Evolutionary conservation across 2,797 vertebrate species (phyloP), one percentile per base, ranked within the genome.

Genomic region (Danio kyathit): DNA sequence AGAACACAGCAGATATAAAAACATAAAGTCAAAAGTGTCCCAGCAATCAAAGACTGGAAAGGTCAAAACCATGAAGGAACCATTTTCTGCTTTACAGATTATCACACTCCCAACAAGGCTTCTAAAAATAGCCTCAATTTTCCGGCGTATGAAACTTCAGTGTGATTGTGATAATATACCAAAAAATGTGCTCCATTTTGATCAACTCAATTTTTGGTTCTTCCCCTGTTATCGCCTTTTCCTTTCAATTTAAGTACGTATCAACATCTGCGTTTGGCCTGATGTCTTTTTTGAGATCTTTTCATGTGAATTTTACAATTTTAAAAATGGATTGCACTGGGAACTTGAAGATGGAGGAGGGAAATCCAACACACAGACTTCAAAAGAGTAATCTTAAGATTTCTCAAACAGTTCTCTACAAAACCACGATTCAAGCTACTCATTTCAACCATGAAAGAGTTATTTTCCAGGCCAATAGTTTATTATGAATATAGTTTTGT

Each of bases 21-120:
- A 48, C 11, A 38, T 14, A 48, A 43, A 67, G 14, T 66, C 52
- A 40, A 71, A 72, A 51, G 71, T 81, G 71, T 83, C 66, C 73
- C 70, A 70, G 83, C 76, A 82, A 85, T 83, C 81, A 79, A 79
- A 82, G 52, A 19, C 48, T 83, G 60, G 74, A 87, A 87, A 87
- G 82, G 82, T 83, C 79, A 85, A 64, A 85, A 79, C 51, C 82
- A 82, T 64, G 59, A 83, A 79, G 83, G 86, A 73, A 76, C 69
- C 71, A 76, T 48, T 76, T 72, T 76, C 64, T 76, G 69, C 57
- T 43, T 60, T 63, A 80, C 46, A 56, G 38, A 65, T 72, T 71
- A 87, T 85, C 76, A 84, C 52, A 85, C 79, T 57, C 73, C 46
- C 17, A 44, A 56, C 52, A 73, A 17, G 8, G 60, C 10, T 29